A percentile compares a stretch with the other conserved stretches of the same genome.
phyloP scores from a whole-genome alignment of 2,797 vertebrate species.

The Melanotaenia pygmaea region DNA sequence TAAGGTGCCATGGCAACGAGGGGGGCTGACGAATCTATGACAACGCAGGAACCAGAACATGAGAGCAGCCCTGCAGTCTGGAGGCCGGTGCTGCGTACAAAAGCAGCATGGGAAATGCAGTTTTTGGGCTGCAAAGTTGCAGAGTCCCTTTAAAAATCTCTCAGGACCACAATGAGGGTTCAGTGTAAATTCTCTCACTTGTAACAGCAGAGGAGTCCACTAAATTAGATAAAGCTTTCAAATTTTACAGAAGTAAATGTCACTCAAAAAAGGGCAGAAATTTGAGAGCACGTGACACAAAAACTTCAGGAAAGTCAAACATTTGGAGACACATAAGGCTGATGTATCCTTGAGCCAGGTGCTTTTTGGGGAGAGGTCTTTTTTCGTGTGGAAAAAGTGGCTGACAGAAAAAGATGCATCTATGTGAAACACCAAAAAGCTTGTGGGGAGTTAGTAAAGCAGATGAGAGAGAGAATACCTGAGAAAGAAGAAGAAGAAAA shows the following conservation, averaged over 20 bases:
- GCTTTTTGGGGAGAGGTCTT: slow-evolving; percentile 76
- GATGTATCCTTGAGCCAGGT: slow-evolving; percentile 77
- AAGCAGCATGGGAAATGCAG: slow-evolving; percentile 83
- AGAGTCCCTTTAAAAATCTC: slow-evolving; percentile 55
- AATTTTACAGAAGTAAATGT: slow-evolving; percentile 54
- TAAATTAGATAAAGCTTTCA: slow-evolving; percentile 74
- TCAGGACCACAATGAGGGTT: slow-evolving; percentile 47
- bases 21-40: slow-evolving; percentile 92
- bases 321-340: slow-evolving; percentile 81
- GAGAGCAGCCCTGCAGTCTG: slow-evolving; percentile 81
- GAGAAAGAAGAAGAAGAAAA: slow-evolving; percentile 85
- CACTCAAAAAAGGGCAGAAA: slow-evolving; percentile 63
- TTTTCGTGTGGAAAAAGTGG: slow-evolving; percentile 81
- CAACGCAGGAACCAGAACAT: slow-evolving; percentile 94
- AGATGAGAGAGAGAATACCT: slow-evolving; percentile 98
- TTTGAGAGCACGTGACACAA: slow-evolving; percentile 74
- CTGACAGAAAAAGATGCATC: slow-evolving; percentile 84
- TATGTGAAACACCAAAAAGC: slow-evolving; percentile 87
- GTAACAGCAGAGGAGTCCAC: slow-evolving; percentile 71
- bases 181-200: slow-evolving; percentile 43
- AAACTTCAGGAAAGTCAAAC: slow-evolving; percentile 66
- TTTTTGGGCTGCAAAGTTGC: slow-evolving; percentile 50
- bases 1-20: slow-evolving; percentile 88
- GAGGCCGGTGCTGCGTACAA: slow-evolving; percentile 65
- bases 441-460: slow-evolving; percentile 93